Base-by-base conservation (phyloP, 2,888 invertebrate genomes). In the Drosophila sordidula region DNA sequence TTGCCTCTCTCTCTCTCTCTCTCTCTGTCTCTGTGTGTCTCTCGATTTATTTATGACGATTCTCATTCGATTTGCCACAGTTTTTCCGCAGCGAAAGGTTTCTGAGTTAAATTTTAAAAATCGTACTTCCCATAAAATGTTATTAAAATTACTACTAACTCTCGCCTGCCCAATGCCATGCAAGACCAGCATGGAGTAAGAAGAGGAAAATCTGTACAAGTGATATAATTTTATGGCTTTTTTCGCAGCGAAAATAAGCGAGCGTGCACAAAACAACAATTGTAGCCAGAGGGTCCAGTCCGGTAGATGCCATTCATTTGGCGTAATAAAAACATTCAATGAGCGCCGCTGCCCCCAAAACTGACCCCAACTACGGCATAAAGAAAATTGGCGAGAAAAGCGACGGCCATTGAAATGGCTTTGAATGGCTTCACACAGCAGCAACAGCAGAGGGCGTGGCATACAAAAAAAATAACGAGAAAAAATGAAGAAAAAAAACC, bases 311-410 rank as follows among this genome's bases (percentile, higher is more conserved):
- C 76, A 79, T 86, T 87, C 85, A 86, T 86, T 86, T 78, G 81
- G 70, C 70, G 73, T 70, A 86, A 86, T 87, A 86, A 87, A 86
- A 86, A 85, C 83, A 80, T 87, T 83, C 87, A 86, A 85, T 87
- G 82, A 82, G 79, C 65, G 34, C 32, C 55, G 36, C 61, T 54
- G 41, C 51, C 51, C 64, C 18, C 42, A 25, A 55, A 57, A 75
- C 67, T 75, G 75, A 75, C 75, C 75, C 75, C 73, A 72, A 59
- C 67, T 67, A 71, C 71, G 56, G 66, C 70, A 85, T 81, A 86
- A 86, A 86, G 88, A 87, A 86, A 87, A 87, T 87, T 86, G 85
- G 88, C 85, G 86, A 80, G 88, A 86, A 85, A 86, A 87, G 88
- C 88, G 80, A 79, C 79, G 83, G 75, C 83, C 83, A 86, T 86